Evolutionary conservation across 2,113 vertebrate species (phyloP).

Genomic region (Cynocephalus volans): DNA sequence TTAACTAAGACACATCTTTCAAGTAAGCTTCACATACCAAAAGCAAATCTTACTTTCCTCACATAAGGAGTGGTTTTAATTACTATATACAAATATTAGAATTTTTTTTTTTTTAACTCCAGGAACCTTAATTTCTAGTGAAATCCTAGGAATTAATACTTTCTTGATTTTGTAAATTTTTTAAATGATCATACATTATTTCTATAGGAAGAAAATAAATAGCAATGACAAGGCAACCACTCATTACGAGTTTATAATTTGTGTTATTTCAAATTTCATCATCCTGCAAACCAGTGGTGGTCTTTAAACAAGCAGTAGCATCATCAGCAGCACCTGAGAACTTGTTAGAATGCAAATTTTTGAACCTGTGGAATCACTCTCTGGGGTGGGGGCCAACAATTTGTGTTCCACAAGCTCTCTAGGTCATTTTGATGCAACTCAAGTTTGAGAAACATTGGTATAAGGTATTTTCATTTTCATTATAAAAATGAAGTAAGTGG

Average conservation of each 20-base stretch:
- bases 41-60: no score
- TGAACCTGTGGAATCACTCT: background rate
- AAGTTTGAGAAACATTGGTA: background rate
- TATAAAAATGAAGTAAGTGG: background rate
- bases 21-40: no score
- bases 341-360: background rate
- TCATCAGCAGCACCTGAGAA: background rate
- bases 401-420: background rate
- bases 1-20: no score
- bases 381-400: background rate
- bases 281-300: background rate
- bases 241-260: background rate
- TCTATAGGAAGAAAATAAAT: background rate
- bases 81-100: no score
- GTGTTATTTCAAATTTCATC: background rate
- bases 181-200: background rate
- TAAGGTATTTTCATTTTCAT: background rate
- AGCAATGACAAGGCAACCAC: background rate
- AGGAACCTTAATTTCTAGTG: no score
- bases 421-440: background rate
- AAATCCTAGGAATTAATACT: background rate
- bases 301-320: fast-evolving
- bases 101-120: no score
- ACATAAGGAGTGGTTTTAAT: no score
- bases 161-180: background rate